A percentile compares a stretch with the other conserved stretches of the same genome.
These are phyloP conservation scores for Ataeniobius toweri DNA, from an alignment of 2,797 vertebrate species.

Conservation along the genomic window DNA sequence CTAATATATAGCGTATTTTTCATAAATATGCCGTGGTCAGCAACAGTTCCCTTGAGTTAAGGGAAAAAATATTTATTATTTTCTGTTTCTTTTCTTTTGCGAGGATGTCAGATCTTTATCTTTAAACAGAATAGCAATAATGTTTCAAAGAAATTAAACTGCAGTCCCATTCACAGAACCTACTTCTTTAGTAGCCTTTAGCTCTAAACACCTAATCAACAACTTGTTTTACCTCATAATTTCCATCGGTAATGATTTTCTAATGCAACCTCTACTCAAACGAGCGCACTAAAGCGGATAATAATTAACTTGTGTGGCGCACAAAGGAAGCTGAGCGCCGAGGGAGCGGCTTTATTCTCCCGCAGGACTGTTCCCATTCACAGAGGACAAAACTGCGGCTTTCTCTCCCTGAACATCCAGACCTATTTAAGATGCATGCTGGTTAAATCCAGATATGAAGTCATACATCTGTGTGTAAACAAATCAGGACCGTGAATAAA, in stretches of 20 bases:
- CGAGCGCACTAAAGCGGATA: constrained; percentile 66
- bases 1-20: background rate
- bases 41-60: background rate
- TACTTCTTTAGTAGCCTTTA: constrained; percentile 77
- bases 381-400: constrained; percentile 13
- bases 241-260: constrained; percentile 83
- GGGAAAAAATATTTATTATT: background rate
- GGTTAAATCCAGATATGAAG: background rate
- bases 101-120: background rate
- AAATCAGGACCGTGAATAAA: background rate
- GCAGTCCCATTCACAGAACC: constrained; percentile 11
- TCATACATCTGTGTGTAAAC: background rate
- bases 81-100: background rate
- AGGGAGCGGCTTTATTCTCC: constrained; percentile 28
- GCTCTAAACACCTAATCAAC: constrained; percentile 78
- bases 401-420: background rate
- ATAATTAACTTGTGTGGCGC: constrained; percentile 80
- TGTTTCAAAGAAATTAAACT: background rate
- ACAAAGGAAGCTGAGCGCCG: constrained; percentile 48
- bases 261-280: constrained; percentile 76
- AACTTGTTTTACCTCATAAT: constrained; percentile 77
- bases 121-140: background rate
- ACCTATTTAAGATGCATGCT: background rate
- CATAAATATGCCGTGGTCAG: background rate
- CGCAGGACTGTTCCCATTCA: background rate